Conservation (phyloP, 2,797 vertebrate genomes). For the Sebastes trivittatus region DNA sequence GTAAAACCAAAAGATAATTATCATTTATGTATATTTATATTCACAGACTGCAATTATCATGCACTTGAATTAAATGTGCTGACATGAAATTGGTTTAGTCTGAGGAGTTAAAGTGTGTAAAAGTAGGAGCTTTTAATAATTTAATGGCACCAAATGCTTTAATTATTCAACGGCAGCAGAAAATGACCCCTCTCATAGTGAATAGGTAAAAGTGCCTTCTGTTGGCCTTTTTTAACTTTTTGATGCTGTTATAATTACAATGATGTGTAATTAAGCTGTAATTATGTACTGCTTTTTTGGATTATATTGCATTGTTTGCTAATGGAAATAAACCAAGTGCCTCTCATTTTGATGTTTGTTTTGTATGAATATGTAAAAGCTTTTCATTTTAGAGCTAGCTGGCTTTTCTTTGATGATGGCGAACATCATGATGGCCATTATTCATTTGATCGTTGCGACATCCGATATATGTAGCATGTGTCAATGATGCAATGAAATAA, state of each 20-base stretch:
- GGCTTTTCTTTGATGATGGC: neutral
- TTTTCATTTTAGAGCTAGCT: neutral
- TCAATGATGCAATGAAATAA: neutral
- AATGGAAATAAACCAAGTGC: neutral
- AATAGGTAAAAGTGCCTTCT: neutral
- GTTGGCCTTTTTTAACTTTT: neutral
- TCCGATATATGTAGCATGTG: neutral
- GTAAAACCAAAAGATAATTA: neutral
- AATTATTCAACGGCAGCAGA: neutral
- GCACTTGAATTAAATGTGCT: neutral
- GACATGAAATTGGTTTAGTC: neutral
- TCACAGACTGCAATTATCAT: neutral
- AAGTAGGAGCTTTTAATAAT: constrained; percentile 1
- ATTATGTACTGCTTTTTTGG: neutral
- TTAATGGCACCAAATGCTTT: neutral
- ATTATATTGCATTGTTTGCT: neutral
- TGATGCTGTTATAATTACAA: neutral
- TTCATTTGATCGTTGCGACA: neutral
- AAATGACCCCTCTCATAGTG: neutral
- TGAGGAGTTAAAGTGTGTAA: neutral
- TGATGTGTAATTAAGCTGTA: neutral
- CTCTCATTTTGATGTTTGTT: neutral
- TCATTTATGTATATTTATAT: neutral
- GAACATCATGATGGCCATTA: neutral
- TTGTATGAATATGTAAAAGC: neutral